Conservation (phyloP, 1,140 invertebrate species). For the Pachyrhynchus sulphureomaculatus region DNA sequence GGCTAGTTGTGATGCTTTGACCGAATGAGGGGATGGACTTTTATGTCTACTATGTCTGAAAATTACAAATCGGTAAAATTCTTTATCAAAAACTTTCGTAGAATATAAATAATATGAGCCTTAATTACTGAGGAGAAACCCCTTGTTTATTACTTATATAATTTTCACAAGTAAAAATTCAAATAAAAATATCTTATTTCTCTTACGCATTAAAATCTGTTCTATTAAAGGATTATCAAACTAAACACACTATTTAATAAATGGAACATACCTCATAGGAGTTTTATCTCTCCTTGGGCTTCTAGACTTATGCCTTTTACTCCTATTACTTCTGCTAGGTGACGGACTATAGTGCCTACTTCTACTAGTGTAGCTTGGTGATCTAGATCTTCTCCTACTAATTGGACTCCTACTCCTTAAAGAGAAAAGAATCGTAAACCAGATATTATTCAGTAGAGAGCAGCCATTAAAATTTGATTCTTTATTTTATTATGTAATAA, state of each 20-base stretch:
- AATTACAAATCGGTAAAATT: too few relatives aligned
- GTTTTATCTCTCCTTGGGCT: slow-evolving; percentile 48
- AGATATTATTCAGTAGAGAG: neutral
- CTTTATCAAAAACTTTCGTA: too few relatives aligned
- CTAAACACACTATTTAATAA: too few relatives aligned
- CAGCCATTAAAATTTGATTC: too few relatives aligned
- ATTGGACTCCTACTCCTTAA: slow-evolving; percentile 39
- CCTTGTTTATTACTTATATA: too few relatives aligned
- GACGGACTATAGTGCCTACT: slow-evolving; percentile 45
- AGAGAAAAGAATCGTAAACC: neutral
- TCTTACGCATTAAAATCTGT: too few relatives aligned
- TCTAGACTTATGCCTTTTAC: slow-evolving; percentile 42
- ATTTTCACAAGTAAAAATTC: neutral
- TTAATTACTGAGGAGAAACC: too few relatives aligned
- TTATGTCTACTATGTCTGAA: slow-evolving; percentile 35
- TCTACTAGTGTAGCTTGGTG: slow-evolving; percentile 42
- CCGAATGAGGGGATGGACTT: slow-evolving; percentile 49
- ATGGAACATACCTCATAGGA: slow-evolving; percentile 37
- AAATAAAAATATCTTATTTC: too few relatives aligned
- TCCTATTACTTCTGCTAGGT: slow-evolving; percentile 35
- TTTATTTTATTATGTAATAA: too few relatives aligned
- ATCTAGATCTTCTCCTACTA: slow-evolving; percentile 49
- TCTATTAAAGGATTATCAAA: too few relatives aligned
- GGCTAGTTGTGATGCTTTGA: slow-evolving; percentile 46
- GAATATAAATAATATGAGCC: too few relatives aligned